A percentile compares a stretch with the other conserved stretches of the same genome.
Conservation (phyloP, 2,113 vertebrate species). For the Colius striatus region DNA sequence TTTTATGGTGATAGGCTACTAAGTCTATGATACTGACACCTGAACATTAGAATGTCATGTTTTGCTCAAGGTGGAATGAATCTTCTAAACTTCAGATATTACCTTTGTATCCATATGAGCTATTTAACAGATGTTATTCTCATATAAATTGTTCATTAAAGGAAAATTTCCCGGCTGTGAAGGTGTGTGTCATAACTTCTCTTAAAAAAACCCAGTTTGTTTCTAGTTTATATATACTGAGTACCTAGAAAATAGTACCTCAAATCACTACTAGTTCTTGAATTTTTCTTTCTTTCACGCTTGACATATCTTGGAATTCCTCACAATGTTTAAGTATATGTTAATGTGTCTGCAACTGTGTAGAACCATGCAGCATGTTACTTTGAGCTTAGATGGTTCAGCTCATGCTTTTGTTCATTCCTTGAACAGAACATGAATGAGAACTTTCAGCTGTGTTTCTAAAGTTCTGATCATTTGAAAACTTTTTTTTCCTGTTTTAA, state of each 20-base stretch:
- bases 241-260: neutral
- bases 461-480: neutral
- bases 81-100: neutral
- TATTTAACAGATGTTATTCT: neutral
- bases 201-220: neutral
- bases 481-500: neutral
- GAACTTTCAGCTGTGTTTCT: neutral
- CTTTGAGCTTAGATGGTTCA: neutral
- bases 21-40: neutral
- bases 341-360: neutral
- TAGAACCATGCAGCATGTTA: neutral
- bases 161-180: neutral
- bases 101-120: neutral
- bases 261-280: neutral
- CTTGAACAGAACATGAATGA: neutral
- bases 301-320: neutral
- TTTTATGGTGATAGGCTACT: neutral
- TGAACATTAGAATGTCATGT: neutral
- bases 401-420: neutral
- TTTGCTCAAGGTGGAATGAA: neutral
- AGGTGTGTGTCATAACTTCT: neutral
- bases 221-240: neutral
- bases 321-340: accelerated
- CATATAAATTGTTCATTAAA: neutral
- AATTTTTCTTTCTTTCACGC: neutral